phyloP scores from a whole-genome alignment of 2,797 vertebrate genomes.

The Craterocephalus amniculus region DNA sequence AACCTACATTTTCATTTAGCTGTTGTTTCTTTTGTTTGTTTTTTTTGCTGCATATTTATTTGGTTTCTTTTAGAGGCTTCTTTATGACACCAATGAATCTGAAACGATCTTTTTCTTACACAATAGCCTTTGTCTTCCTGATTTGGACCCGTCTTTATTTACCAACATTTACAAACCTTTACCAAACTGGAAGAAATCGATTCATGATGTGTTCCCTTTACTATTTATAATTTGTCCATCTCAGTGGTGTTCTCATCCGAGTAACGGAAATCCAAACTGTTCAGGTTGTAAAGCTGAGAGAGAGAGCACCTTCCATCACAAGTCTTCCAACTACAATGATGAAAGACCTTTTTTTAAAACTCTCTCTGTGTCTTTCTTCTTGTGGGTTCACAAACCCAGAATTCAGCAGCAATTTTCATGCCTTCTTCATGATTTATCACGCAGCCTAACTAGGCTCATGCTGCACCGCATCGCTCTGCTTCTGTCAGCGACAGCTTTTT shows the following conservation, averaged over 20 bases:
- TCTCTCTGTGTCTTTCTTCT: neutral
- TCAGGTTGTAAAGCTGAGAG: neutral
- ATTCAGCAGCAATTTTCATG: neutral
- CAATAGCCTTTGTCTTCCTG: slow-evolving; percentile 54
- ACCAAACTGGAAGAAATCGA: neutral
- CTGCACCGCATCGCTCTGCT: neutral
- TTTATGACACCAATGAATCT: too few species aligned
- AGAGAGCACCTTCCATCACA: neutral
- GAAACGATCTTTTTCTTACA: slow-evolving; percentile 32
- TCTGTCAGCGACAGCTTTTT: neutral
- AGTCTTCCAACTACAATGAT: neutral
- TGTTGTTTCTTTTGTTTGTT: too few species aligned
- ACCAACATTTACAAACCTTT: too few species aligned
- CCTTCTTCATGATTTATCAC: too few species aligned
- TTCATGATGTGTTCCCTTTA: neutral
- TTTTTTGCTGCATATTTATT: too few species aligned
- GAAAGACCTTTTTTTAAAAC: neutral
- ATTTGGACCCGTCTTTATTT: slow-evolving; percentile 32
- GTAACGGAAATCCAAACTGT: neutral
- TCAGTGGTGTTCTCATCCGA: neutral
- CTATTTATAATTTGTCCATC: neutral
- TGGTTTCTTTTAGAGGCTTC: too few species aligned
- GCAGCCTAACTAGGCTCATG: too few species aligned
- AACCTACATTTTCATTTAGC: too few species aligned
- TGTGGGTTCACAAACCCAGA: neutral